Evolutionary conservation across 2,888 invertebrate genomes (phyloP).

Genomic region (Oligia latruncula): DNA sequence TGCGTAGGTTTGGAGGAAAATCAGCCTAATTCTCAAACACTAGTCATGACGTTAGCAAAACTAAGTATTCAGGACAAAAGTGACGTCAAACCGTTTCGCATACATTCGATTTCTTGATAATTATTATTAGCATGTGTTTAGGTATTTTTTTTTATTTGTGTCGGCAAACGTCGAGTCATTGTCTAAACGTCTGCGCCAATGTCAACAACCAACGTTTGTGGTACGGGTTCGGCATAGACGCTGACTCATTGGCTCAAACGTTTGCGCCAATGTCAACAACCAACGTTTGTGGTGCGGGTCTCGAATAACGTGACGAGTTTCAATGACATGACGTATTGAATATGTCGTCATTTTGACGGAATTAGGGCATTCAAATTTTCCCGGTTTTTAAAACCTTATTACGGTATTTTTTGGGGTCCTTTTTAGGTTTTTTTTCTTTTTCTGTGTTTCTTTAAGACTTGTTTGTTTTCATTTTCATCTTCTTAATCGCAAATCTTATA

Average conservation of each 20-base stretch:
- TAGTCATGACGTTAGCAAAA: constrained; percentile 10
- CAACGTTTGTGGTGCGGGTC: neutral
- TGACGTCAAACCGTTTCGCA: constrained; percentile 20
- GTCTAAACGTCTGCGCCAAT: constrained; percentile 16
- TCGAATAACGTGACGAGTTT: neutral
- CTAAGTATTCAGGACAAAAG: constrained; percentile 9
- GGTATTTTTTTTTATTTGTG: neutral
- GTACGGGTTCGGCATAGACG: neutral
- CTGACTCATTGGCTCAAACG: constrained; percentile 14
- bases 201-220: neutral
- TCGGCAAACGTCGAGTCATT: constrained; percentile 3
- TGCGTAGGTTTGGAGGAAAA: neutral
- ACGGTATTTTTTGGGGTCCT: neutral
- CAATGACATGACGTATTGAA: constrained; percentile 7
- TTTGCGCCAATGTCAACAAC: neutral
- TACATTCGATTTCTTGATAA: constrained; percentile 18
- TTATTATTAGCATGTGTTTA: neutral
- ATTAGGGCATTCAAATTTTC: neutral
- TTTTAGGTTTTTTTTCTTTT: neutral
- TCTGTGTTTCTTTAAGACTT: neutral
- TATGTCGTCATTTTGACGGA: neutral
- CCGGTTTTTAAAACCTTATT: neutral
- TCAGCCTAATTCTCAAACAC: neutral
- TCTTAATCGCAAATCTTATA: too few relatives aligned
- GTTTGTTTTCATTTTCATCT: neutral